phyloP scores from a whole-genome alignment of 2,888 invertebrate genomes.

The Conchocele bisecta region DNA sequence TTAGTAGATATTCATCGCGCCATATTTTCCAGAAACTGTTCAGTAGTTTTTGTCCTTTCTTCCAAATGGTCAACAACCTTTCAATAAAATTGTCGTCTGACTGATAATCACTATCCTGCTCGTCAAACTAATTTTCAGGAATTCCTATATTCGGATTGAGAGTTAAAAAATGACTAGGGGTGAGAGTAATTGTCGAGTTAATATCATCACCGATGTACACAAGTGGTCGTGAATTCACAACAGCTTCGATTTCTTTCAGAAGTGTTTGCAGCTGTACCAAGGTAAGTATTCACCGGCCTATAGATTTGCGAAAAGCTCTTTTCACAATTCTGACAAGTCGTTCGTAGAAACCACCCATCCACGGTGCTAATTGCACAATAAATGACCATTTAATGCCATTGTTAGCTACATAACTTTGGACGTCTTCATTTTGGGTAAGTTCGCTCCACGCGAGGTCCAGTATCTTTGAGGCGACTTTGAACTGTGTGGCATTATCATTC shows the following conservation, averaged over 20 bases:
- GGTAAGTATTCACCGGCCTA: constrained; percentile 3
- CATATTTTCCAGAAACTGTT: constrained; percentile 16
- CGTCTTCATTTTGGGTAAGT: constrained; percentile 8
- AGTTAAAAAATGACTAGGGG: constrained; percentile 22
- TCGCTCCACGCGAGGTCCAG: constrained; percentile 9
- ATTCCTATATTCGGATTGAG: constrained; percentile 19
- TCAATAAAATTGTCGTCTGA: neutral
- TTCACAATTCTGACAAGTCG: constrained; percentile 36
- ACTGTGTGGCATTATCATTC: constrained; percentile 13
- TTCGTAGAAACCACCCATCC: constrained; percentile 44
- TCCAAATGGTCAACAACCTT: constrained; percentile 15
- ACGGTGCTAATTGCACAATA: constrained; percentile 38
- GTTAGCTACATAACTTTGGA: constrained; percentile 18
- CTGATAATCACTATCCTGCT: constrained; percentile 4
- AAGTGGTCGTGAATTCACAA: constrained; percentile 14
- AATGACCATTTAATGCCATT: constrained; percentile 23
- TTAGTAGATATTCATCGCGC: constrained; percentile 16
- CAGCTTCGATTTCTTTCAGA: constrained; percentile 11
- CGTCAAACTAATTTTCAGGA: constrained; percentile 11
- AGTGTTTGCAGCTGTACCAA: constrained; percentile 1
- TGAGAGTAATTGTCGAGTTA: neutral
- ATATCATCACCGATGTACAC: constrained; percentile 8
- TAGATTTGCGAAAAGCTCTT: constrained; percentile 29
- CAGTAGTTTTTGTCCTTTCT: constrained; percentile 18
- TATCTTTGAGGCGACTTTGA: constrained; percentile 3